Percentiles rank a stretch among this genome's conserved stretches.
These are phyloP conservation scores for Drosophila engyochracea DNA, from an alignment of 2,888 invertebrate genomes.

Conservation along the genomic window DNA sequence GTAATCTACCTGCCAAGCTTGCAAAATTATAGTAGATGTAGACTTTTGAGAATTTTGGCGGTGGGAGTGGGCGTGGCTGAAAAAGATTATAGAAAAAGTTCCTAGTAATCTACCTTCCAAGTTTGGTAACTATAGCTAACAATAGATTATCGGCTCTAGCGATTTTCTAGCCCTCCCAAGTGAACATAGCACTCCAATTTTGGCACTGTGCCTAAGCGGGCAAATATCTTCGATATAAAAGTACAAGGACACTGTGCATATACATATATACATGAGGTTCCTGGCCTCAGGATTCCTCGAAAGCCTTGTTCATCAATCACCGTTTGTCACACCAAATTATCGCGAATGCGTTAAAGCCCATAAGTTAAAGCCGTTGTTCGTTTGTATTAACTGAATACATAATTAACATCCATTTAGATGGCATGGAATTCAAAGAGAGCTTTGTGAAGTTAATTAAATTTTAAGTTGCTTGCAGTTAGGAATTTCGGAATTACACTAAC, in stretches of 20 bases:
- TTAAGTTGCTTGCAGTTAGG: too few species aligned
- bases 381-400: neutral
- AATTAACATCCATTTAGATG: neutral
- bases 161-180: too few species aligned
- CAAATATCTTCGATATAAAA: too few species aligned
- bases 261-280: neutral
- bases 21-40: too few species aligned
- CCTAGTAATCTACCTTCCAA: neutral
- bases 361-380: neutral
- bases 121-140: too few species aligned
- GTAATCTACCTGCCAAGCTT: neutral
- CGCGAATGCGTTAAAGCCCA: neutral
- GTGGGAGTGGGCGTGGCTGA: neutral
- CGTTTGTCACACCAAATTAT: neutral
- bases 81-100: neutral
- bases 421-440: neutral
- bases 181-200: too few species aligned
- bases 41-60: neutral
- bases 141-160: too few species aligned
- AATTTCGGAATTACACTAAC: neutral
- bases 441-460: constrained; percentile 1
- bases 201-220: too few species aligned
- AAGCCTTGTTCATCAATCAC: neutral
- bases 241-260: neutral
- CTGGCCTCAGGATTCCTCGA: neutral